Base-by-base conservation (phyloP, 2,113 vertebrate genomes). In the Cottus gobio region DNA sequence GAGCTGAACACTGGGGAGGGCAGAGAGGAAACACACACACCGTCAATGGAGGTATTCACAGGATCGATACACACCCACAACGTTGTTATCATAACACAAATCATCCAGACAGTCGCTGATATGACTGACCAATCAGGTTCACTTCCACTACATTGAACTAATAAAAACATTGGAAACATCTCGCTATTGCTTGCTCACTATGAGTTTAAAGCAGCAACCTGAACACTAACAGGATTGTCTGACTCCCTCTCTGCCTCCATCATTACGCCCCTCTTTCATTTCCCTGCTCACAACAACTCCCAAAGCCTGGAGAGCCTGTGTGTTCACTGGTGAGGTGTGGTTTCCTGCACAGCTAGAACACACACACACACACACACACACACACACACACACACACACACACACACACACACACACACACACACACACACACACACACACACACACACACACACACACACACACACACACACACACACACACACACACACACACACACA, bases 1-100 rank as follows among this genome's bases (percentile, higher is more conserved):
- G 98, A 99, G 87, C 91, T 97, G 94, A 99, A 99, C 30, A 99
- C 98, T 99, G 75, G 3, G 6, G n/a, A 18, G 30, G 57, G 12
- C 52, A 0, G 62, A 30, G 0, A 8, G 57, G 56, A 39, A 60
- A 2, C 0, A 66, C 10, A 57, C 4, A 83, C 8, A 71, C 11
- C 70, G 74, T 79, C 63, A 74, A 75, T 52, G 64, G 2, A 69
- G 26, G 28, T 1, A 61, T 52, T n/a, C 31, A 61, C 2, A 31
- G 26, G 22, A 81, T 34, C 46, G 34, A 72, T 34, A 77, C 5
- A 46, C 3, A 54, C 30, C 44, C 61, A 65, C 18, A 16, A 37
- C 24, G 20, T 37, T 0, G 3, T 26, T 42, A 31, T 31, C 46
- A 3, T 57, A 20, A 22, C 67, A 77, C 20, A 71, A 5, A 72